Evolutionary conservation across 2,888 invertebrate species (phyloP), one percentile per base, ranked within the genome.

Genomic region (Eupithecia subfuscata): DNA sequence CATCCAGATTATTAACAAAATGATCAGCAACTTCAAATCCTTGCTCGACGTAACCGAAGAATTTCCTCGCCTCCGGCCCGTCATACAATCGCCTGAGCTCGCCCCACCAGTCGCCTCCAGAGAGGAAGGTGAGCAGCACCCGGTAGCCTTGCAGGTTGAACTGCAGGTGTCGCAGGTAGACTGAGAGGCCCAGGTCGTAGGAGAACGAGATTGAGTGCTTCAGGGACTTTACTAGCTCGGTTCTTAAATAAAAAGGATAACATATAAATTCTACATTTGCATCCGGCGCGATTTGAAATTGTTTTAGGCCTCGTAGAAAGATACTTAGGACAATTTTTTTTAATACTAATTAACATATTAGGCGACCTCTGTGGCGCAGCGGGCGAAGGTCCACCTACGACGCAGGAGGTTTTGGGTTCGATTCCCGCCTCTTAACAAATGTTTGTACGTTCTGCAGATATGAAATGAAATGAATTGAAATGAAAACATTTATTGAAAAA

Each of bases 91-190:
- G 56, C 37, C 87, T 86, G 18, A 95, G 80, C 0, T 85, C 84
- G 1, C 56, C 78, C 95, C 95, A 95, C 95, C 95, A 95, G 77
- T 95, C 86, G 0, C 84, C 88, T 0, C 94, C 95, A 0, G 91
- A 81, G 1, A 95, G 83, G 83, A 95, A 94, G 40, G 86, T 85
- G 0, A 92, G 75, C 0, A 94, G 84, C 7, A 95, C 80, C 60
- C 87, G 84, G 76, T 92, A 91, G 76, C 92, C 89, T 72, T 89
- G 87, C 1, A 95, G 71, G 75, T 88, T 92, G 11, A 86, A 90
- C 60, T 93, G 92, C 0, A 95, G 82, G 79, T 93, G 95, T 79
- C 93, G 89, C 11, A 95, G 81, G 83, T 92, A 95, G 34, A 92
- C 79, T 0, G 92, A 89, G 0, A 93, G 79, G 18, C 89, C 86